phyloP scores from a whole-genome alignment of 2,113 vertebrate species.

The Hippolais icterina region DNA sequence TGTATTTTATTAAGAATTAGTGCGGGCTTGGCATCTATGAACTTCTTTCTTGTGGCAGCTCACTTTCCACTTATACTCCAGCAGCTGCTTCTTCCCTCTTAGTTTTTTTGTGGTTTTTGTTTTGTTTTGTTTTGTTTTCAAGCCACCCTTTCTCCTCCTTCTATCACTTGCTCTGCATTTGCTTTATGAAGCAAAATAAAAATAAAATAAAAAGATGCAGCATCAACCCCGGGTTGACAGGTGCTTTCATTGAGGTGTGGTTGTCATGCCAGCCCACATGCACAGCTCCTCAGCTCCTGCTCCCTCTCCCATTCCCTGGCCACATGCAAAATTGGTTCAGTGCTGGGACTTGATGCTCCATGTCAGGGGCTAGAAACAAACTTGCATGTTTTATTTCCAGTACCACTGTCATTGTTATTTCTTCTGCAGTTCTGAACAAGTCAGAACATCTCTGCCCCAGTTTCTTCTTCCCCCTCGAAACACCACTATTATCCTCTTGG shows the following conservation, averaged over 20 bases:
- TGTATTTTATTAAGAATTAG: constrained; percentile 81
- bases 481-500: neutral
- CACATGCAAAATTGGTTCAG: neutral
- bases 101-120: neutral
- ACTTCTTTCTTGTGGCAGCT: constrained; percentile 38
- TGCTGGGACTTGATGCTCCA: neutral
- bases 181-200: constrained; percentile 83
- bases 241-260: constrained; percentile 32
- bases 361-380: neutral
- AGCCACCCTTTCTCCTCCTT: constrained; percentile 22
- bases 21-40: constrained; percentile 75
- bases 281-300: neutral
- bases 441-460: neutral
- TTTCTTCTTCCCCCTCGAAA: neutral
- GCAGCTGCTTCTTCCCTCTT: constrained; percentile 46
- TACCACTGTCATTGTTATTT: neutral
- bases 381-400: neutral
- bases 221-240: constrained; percentile 68
- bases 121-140: constrained; percentile 31
- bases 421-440: neutral
- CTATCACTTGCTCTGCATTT: constrained; percentile 70
- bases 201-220: constrained; percentile 83
- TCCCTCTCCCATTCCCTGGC: neutral
- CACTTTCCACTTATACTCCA: constrained; percentile 51
- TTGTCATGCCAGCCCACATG: neutral